Evolutionary conservation across 1,140 invertebrate genomes (phyloP).

Genomic region (Formica selysi): DNA sequence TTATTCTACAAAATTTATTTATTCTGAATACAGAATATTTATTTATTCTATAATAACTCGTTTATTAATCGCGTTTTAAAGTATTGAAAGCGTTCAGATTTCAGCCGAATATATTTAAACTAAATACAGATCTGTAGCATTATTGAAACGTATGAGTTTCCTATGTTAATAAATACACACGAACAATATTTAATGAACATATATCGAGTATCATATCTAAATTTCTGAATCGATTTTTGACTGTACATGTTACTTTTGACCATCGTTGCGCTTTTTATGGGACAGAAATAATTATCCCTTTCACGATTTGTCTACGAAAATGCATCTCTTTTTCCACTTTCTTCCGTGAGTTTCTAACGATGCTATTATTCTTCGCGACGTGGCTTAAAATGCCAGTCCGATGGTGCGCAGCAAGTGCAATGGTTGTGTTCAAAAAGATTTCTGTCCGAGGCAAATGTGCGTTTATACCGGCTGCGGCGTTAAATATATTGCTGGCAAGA

Average conservation of each 20-base stretch:
- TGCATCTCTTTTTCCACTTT: conserved; percentile 65
- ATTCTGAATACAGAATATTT: background rate
- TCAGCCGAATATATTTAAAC: background rate
- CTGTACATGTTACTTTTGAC: background rate
- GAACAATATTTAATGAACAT: background rate
- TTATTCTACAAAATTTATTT: background rate
- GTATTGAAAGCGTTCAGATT: background rate
- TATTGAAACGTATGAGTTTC: too few relatives aligned
- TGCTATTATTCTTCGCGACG: conserved; percentile 59
- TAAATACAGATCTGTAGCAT: too few relatives aligned
- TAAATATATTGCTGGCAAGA: conserved; percentile 60
- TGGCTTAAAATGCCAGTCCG: conserved; percentile 42
- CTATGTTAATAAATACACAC: too few relatives aligned
- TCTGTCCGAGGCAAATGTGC: conserved; percentile 61
- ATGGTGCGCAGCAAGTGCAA: conserved; percentile 25
- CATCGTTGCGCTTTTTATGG: too few relatives aligned
- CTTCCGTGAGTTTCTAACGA: conserved; percentile 47
- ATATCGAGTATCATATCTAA: background rate
- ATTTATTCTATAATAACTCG: background rate
- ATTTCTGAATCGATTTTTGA: background rate
- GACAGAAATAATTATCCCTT: background rate
- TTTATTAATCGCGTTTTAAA: background rate
- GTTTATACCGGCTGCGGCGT: conserved; percentile 53
- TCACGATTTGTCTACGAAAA: conserved; percentile 69
- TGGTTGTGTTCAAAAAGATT: conserved; percentile 49